Percentiles rank a stretch among this genome's conserved stretches.
phyloP scores from a whole-genome alignment of 2,888 invertebrate species.

The Pammene fasciana region DNA sequence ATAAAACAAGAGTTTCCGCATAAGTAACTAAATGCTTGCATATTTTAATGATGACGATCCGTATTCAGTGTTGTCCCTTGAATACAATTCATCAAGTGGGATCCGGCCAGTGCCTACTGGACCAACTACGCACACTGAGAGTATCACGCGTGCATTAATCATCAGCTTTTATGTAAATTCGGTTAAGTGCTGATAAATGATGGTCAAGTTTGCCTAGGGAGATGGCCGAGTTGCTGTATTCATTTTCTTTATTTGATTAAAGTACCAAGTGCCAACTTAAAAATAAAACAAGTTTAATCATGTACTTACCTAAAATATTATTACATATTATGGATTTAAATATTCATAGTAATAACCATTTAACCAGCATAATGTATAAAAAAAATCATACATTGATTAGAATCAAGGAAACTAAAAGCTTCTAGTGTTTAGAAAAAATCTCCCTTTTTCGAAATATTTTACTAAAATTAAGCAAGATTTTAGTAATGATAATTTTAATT shows the following conservation, averaged over 20 bases:
- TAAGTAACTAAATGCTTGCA: background rate
- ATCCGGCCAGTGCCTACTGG: conserved; percentile 9
- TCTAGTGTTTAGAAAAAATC: too few species aligned
- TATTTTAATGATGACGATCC: background rate
- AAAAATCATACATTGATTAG: too few species aligned
- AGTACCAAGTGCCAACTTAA: too few species aligned
- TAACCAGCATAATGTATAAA: too few species aligned
- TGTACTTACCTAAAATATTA: too few species aligned
- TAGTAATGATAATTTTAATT: too few species aligned
- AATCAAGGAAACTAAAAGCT: too few species aligned
- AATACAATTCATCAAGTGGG: conserved; percentile 22
- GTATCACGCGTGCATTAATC: conserved; percentile 73
- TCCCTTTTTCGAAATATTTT: too few species aligned
- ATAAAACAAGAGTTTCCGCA: background rate
- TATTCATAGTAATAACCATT: too few species aligned
- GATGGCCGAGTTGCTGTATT: conserved; percentile 47
- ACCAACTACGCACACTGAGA: conserved; percentile 28
- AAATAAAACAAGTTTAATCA: too few species aligned
- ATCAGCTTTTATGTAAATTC: conserved; percentile 79
- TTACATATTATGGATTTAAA: too few species aligned
- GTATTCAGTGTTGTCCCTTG: conserved; percentile 1
- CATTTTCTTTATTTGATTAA: background rate
- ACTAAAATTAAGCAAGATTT: too few species aligned
- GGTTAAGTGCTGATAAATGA: conserved; percentile 80
- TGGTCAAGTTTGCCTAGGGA: conserved; percentile 62